Evolutionary conservation across 2,888 invertebrate species (phyloP), one percentile per base, ranked within the genome.

Genomic region (Lottia scabra): DNA sequence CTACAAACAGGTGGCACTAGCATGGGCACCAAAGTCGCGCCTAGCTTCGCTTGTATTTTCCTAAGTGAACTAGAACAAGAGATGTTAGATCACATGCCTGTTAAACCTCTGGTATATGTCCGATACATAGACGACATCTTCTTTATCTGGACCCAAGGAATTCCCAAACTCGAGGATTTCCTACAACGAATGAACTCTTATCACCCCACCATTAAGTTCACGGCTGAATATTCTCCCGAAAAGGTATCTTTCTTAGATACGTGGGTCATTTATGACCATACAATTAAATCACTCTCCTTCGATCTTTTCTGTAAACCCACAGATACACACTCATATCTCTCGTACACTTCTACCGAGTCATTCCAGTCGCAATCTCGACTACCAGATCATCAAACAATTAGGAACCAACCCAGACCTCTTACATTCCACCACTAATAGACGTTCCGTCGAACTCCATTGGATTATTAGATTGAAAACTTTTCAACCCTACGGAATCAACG

Each of bases 11-110:
- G 43, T 44, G 77, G 73, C 13, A 77, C 77, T 8, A 72, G 74
- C 38, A 76, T 76, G 79, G 79, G 76, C 3, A 77, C 69, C 23
- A 68, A 63, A 67, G 70, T 75, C 67, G 75, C 78, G 6, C 76
- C 73, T 12, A 64, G 70, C 0, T 75, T 74, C 67, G 73, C 73
- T 19, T 71, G 69, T 44, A 65, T 78, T 13, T 78, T 77, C 44
- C 74, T 75, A 75, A 72, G 74, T 13, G 13, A 73, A n/a, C 45
- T 74, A 19, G 76, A 78, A 68, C 16, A 65, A 46, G 19, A 66
- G n/a, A 27, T 71, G 8, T 66, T 78, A 23, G 12, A 23, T 8
- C 48, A 56, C 1, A 44, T 56, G 12, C 65, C 68, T 3, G 16
- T 67, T 8, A 30, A 64, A 65, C 76, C 76, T 3, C 6, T 12